A percentile compares a stretch with the other conserved stretches of the same genome.
phyloP scores from a whole-genome alignment of 2,797 vertebrate genomes.

The Lepus oiostolus region DNA sequence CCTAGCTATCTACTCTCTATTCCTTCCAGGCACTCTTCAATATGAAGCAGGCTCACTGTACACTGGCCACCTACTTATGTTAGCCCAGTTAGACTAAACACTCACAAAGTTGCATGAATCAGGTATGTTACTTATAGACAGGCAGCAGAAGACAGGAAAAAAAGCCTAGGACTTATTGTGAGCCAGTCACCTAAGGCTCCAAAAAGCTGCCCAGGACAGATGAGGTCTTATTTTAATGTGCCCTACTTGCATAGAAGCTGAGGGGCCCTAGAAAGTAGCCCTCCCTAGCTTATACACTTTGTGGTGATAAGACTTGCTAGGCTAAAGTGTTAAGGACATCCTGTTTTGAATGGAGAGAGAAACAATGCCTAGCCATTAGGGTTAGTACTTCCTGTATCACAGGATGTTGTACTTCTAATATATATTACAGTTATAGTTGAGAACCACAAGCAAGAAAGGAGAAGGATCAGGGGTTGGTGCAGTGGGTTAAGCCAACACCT shows the following conservation, averaged over 20 bases:
- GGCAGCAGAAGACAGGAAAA: too few species aligned
- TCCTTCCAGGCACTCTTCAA: too few species aligned
- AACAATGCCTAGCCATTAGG: neutral
- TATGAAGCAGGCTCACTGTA: too few species aligned
- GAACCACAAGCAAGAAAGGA: neutral
- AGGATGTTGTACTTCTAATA: neutral
- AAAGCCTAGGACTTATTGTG: too few species aligned
- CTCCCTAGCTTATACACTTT: neutral
- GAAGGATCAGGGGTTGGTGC: neutral
- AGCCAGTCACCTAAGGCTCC: too few species aligned
- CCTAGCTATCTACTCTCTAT: too few species aligned
- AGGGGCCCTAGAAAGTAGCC: neutral
- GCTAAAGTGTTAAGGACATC: neutral
- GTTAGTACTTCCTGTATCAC: neutral
- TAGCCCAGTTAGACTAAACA: too few species aligned
- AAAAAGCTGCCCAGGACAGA: too few species aligned
- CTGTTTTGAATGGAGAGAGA: neutral
- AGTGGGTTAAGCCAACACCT: too few species aligned
- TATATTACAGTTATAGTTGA: neutral
- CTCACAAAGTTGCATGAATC: too few species aligned
- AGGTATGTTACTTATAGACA: too few species aligned
- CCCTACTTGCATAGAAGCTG: neutral
- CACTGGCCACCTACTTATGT: too few species aligned
- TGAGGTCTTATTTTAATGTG: neutral
- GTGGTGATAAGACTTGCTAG: neutral